A percentile compares a stretch with the other conserved stretches of the same genome.
Evolutionary conservation across 2,113 vertebrate genomes (phyloP).

Genomic region (Smithornis capensis): DNA sequence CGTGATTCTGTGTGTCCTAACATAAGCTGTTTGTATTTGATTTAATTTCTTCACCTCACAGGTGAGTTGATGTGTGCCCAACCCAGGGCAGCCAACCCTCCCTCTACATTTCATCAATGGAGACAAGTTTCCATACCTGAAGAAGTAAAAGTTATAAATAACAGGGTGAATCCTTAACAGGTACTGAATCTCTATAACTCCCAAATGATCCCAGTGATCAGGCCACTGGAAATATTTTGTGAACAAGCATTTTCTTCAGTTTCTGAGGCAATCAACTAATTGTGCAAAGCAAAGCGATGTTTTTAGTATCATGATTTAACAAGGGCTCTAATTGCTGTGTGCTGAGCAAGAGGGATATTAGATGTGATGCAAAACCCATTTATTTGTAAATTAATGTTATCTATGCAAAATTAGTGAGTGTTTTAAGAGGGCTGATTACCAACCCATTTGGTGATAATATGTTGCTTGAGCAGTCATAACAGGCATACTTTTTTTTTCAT

Average conservation of each 20-base stretch:
- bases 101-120: background rate
- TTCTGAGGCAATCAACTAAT: background rate
- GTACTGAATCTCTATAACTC: background rate
- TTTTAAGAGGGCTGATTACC: background rate
- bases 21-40: background rate
- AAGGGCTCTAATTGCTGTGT: background rate
- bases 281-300: background rate
- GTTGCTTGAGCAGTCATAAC: background rate
- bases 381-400: slow-evolving; percentile 6
- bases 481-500: background rate
- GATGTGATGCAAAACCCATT: background rate
- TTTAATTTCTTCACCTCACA: background rate
- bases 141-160: background rate
- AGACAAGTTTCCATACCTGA: background rate
- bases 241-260: background rate
- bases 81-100: background rate
- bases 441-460: background rate
- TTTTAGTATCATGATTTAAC: background rate
- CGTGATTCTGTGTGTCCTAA: background rate
- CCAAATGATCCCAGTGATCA: background rate
- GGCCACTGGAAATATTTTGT: background rate
- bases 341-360: background rate
- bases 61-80: background rate
- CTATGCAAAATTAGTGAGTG: background rate
- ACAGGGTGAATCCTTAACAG: background rate